Percentiles rank a stretch among this genome's conserved stretches.
Conservation (phyloP, 2,113 vertebrate species). For the Oreochromis aureus region DNA sequence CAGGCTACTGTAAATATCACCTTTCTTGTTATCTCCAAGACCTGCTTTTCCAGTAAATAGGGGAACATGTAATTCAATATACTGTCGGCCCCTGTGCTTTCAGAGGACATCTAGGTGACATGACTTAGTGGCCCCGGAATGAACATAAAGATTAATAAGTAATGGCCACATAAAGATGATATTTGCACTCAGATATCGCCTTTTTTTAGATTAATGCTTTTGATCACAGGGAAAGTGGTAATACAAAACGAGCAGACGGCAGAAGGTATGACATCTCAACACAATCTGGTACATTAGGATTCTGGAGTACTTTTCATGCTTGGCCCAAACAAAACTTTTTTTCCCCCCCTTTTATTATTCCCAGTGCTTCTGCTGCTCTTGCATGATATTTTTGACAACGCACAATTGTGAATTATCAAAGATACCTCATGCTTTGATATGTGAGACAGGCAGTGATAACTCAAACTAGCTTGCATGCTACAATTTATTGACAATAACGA, state of each 20-base stretch:
- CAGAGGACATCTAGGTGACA: conserved; percentile 73
- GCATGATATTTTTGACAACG: background rate
- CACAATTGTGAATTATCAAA: background rate
- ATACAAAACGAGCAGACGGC: conserved; percentile 35
- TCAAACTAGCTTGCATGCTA: conserved; percentile 37
- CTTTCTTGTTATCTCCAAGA: conserved; percentile 74
- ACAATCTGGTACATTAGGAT: background rate
- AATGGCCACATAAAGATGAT: conserved; percentile 73
- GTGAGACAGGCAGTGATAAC: background rate
- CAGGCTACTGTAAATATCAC: conserved; percentile 71
- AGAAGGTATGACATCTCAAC: conserved; percentile 15
- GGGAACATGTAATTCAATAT: conserved; percentile 69
- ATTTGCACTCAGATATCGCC: conserved; percentile 62
- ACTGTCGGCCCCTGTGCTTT: conserved; percentile 61
- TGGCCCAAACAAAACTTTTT: background rate
- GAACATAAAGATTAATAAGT: conserved; percentile 76
- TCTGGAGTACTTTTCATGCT: background rate
- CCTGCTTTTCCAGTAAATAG: conserved; percentile 75
- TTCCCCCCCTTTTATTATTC: background rate
- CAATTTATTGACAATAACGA: conserved; percentile 54
- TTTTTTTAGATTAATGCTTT: conserved; percentile 57
- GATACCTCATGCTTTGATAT: background rate
- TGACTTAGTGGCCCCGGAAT: conserved; percentile 66
- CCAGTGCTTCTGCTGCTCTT: background rate
- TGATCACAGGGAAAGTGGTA: conserved; percentile 58